Base-by-base conservation (phyloP, 2,113 vertebrate species). In the Gopherus flavomarginatus region DNA sequence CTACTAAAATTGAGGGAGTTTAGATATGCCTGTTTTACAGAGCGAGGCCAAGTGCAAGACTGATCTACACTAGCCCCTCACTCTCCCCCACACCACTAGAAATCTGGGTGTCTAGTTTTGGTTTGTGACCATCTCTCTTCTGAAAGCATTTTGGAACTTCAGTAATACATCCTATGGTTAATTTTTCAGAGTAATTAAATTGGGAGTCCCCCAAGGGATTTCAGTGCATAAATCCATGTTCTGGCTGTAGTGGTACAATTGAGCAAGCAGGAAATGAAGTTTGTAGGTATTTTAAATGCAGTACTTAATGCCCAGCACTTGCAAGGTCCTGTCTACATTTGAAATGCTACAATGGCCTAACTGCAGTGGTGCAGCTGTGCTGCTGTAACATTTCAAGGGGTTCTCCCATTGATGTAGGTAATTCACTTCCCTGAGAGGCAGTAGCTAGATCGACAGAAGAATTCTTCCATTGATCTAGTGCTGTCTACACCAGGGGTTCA, bases 211-310 rank as follows among this genome's bases (percentile, higher is more conserved):
- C 3, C 69, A 75, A n/a, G 22, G 8, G 21, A 42, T 42, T n/a
- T 75, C 5, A 42, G 38, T 38, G 35, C 21, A 11, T 42, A 75
- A 75, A 75, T 75, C 49, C 9, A 2, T 11, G 21, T 69, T 93
- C 78, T 88, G 82, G 78, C 81, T 52, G 31, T 62, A 85, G 81
- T 86, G 62, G 35, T 50, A 53, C 62, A 89, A 62, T 21, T 72
- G 49, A 35, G 42, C 4, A 44, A 91, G 62, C 83, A 22, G 42
- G 53, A 85, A 1, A 16, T 2, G 19, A 22, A 72, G 86, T 13
- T 13, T 90, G 47, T 13, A 88, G 49, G 49, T 90, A 24, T 92
- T 96, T 83, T 65, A 77, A 97, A 81, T 87, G 50, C 54, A 86
- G 38, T 93, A n/a, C 69, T 90, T 72, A 81, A 78, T 38, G 78